Evolutionary conservation across 1,140 invertebrate genomes (phyloP), one percentile per base, ranked within the genome.

Genomic region (Galleria mellonella): DNA sequence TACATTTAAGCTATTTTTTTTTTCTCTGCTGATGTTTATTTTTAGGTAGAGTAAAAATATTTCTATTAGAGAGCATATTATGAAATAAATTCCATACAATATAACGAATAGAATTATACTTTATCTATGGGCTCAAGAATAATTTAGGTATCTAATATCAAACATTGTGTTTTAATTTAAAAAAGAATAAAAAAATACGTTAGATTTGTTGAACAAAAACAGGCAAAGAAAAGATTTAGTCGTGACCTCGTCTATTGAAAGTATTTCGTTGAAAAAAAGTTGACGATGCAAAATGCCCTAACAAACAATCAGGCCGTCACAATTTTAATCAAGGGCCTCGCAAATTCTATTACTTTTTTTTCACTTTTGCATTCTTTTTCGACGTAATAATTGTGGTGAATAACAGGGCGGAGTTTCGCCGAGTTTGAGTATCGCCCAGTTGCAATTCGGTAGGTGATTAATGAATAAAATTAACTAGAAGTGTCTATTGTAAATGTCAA

Each of bases 321-420:
- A 73, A 69, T 77, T 84, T 84, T 82, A 84, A 84, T 84, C 74
- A 84, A 82, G 55, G 67, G 17, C 53, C 46, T 47, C 50, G 58
- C 69, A 60, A 60, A 71, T 76, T 77, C 76, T 81, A 76, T 76
- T 10, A 9, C 59, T 69, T 64, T 68, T 76, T 77, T 81, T 79
- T 75, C 54, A 55, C 52, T 67, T 64, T 70, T 63, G 60, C 51
- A 78, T 84, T 67, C 77, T 51, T 60, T 32, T 44, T 49, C 56
- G 81, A 84, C 77, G 64, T 76, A 68, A 73, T 84, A 84, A 84
- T 84, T 84, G 72, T 52, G 49, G 63, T 61, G 74, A 84, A 84
- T 78, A 70, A 76, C 61, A 67, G 75, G 70, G 72, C 58, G 58
- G 55, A 27, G 52, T 40, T 46, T 39, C 38, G 12, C 39, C 37